A percentile compares a stretch with the other conserved stretches of the same genome.
Conservation (phyloP, 2,797 vertebrate genomes). For the Lepidocolaptes lacrymiger region DNA sequence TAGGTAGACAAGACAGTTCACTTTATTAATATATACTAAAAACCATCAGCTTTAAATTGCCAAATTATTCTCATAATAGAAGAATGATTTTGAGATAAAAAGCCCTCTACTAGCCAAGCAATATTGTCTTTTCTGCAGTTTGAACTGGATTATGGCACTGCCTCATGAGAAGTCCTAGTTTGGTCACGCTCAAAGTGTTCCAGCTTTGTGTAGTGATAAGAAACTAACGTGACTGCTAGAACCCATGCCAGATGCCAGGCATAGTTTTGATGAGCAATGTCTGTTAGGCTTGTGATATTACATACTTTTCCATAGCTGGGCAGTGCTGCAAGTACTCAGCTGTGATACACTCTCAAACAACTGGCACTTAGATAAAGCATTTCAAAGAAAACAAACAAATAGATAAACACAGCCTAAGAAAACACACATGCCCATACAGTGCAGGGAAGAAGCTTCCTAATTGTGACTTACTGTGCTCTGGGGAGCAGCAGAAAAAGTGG, state of each 20-base stretch:
- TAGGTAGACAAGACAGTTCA: neutral
- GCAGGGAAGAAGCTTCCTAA: neutral
- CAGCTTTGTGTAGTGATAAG: neutral
- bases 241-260: neutral
- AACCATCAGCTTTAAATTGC: neutral
- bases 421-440: neutral
- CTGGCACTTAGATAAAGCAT: neutral
- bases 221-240: neutral
- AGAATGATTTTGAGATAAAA: neutral
- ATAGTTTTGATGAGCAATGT: neutral
- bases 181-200: neutral
- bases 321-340: neutral
- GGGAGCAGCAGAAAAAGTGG: neutral
- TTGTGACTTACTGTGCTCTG: neutral
- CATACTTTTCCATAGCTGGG: neutral
- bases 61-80: neutral
- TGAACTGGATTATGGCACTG: neutral
- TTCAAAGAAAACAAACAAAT: constrained; percentile 27
- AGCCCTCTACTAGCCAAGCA: neutral
- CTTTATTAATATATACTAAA: neutral
- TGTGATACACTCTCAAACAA: neutral
- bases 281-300: neutral
- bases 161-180: neutral
- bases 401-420: neutral
- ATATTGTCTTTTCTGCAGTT: neutral